Evolutionary conservation across 2,797 vertebrate species (phyloP), one percentile per base, ranked within the genome.

Genomic region (Scarus forsteni): DNA sequence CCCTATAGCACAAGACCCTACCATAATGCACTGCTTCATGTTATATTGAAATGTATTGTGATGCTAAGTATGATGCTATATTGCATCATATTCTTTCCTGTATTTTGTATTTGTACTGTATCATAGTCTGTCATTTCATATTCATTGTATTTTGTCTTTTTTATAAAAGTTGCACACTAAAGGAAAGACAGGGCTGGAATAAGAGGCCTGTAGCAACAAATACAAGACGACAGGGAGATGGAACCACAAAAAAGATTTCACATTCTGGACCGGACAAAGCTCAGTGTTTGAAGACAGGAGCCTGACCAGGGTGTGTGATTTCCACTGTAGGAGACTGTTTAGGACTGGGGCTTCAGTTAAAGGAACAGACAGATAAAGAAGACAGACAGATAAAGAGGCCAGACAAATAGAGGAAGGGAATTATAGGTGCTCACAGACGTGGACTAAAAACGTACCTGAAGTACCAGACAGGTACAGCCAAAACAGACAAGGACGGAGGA

Each of bases 391-490:
- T 85, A 79, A 81, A 83, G 64, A 58, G 70, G 74, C 66, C 66
- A 72, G 79, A 88, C 81, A 82, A 84, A 86, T 80, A 77, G 75
- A 75, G 69, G 75, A 81, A 75, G 66, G 70, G 77, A 86, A 77
- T 87, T 81, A 84, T 57, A 74, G 80, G 58, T n/a, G 48, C 73
- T 73, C 69, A 66, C 68, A 81, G 76, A 85, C 75, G 74, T 54
- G n/a, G 66, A 74, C 79, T 27, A 74, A 67, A 83, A 84, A 84
- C 50, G 36, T 65, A 81, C 73, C 79, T 75, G 78, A 85, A 84
- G 70, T 62, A 76, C 60, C 77, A 88, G 86, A 87, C 86, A 86
- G 84, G 85, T 79, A 80, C 85, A 85, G 79, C 79, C 80, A 66
- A 83, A 85, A 82, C 61, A 91, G 81, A 81, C 71, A 80, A 69